Evolutionary conservation across 2,888 invertebrate species (phyloP).

Genomic region (Prosopocoilus inquinatus): DNA sequence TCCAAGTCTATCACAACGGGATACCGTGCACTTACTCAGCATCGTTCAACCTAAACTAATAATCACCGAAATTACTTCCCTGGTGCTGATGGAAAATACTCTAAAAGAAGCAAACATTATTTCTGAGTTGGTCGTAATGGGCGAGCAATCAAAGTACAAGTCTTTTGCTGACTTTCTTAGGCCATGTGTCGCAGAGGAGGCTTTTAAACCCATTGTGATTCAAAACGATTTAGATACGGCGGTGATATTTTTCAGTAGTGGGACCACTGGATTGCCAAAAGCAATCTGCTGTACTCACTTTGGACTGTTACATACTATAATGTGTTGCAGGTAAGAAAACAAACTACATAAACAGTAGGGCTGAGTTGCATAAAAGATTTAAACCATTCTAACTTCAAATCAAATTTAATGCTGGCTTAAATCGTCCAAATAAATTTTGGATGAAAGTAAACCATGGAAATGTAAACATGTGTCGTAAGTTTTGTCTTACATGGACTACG

Average conservation of each 20-base stretch:
- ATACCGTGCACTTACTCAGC: constrained; percentile 34
- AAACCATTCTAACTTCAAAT: not conserved
- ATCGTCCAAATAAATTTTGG: not conserved
- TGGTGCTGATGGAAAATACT: constrained; percentile 33
- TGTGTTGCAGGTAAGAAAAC: not conserved
- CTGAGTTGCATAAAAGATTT: not conserved
- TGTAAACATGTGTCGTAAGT: not conserved
- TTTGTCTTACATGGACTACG: no score
- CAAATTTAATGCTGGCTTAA: no score
- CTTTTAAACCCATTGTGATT: constrained; percentile 28
- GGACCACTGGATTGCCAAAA: constrained; percentile 46
- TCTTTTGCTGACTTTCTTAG: constrained; percentile 21
- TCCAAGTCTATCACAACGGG: constrained; percentile 32
- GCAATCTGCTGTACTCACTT: constrained; percentile 39
- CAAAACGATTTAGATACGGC: constrained; percentile 30
- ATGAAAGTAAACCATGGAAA: not conserved
- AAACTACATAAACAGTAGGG: not conserved
- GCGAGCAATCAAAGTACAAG: constrained; percentile 5
- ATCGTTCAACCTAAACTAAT: constrained; percentile 38
- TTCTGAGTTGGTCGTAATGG: constrained; percentile 20
- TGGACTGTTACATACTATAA: not conserved
- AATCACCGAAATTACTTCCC: constrained; percentile 34
- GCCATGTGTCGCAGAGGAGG: constrained; percentile 20
- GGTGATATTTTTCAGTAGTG: constrained; percentile 40
- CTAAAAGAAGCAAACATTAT: constrained; percentile 17